Evolutionary conservation across 1,140 invertebrate species (phyloP).

Genomic region (Sitophilus oryzae): DNA sequence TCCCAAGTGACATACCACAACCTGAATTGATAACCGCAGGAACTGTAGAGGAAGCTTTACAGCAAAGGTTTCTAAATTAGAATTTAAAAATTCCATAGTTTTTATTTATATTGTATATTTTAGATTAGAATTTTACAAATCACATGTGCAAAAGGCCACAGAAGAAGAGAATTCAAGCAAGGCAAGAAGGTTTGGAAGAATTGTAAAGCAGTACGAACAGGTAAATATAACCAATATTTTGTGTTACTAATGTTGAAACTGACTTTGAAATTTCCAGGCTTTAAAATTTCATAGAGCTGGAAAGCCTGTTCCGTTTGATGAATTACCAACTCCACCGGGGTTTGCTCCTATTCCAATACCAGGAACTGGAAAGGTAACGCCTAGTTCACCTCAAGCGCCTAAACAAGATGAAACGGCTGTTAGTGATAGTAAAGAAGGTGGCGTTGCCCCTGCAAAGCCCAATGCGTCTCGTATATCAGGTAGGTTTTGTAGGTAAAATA

Average conservation of each 20-base stretch:
- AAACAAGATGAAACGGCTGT: background rate
- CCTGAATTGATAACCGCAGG: constrained; percentile 46
- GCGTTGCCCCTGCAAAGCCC: constrained; percentile 2
- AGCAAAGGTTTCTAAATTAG: constrained; percentile 67
- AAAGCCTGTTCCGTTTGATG: constrained; percentile 69
- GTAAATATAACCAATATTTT: background rate
- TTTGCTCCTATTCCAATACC: constrained; percentile 32
- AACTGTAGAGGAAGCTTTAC: constrained; percentile 71
- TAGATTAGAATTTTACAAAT: constrained; percentile 24
- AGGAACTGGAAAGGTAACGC: constrained; percentile 6
- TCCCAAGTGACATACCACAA: constrained; percentile 30
- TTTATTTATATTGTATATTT: background rate
- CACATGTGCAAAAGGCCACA: constrained; percentile 34
- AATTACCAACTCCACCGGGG: constrained; percentile 81
- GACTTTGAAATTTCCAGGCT: constrained; percentile 46
- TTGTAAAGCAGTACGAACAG: constrained; percentile 91
- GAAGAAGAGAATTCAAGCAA: constrained; percentile 69
- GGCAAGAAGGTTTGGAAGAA: constrained; percentile 78
- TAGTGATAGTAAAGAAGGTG: background rate
- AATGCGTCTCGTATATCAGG: constrained; percentile 26
- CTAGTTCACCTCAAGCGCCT: constrained; percentile 10
- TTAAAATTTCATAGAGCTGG: constrained; percentile 73
- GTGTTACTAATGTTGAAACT: background rate
- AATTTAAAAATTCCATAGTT: background rate
- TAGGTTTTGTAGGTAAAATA: constrained; percentile 3